Evolutionary conservation across 2,113 vertebrate genomes (phyloP), one percentile per base, ranked within the genome.

Genomic region (Arenaria interpres): DNA sequence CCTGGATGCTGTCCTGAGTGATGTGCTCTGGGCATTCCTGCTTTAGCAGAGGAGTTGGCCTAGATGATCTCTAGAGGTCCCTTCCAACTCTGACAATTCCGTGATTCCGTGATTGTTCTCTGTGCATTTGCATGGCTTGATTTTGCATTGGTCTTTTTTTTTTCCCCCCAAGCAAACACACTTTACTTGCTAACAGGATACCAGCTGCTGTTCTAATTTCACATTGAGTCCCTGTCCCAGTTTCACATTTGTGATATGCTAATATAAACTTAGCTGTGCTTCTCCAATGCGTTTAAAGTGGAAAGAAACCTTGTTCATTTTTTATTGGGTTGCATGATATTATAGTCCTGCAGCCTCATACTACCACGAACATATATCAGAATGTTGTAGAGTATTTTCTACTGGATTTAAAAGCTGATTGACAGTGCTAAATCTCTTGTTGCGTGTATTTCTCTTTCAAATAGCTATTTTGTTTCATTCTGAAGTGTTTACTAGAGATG

Each of bases 151-250:
- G 90, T 73, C 27, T 88, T 75, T 96, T 86, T 80, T 88, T 89
- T 83, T 16, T 19, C 18, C 41, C 50, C 88, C 19, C 46, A 90
- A 94, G 93, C 92, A 95, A 96, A 56, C 51, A 88, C 63, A 83
- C 95, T 96, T 93, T 93, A 86, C 95, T 96, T 96, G 92, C 83
- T 97, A 94, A 93, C 92, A 90, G 93, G 92, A 96, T 96, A 96
- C 95, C 97, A 97, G 93, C 96, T 97, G 97, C 96, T 78, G 88
- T 84, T 96, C 96, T 93, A 96, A 93, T 97, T 97, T 96, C 89
- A 78, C 64, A 89, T 51, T 53, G 80, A 96, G 90, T n/a, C 64
- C 28, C 59, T 95, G 97, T 97, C 90, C 96, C 95, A 96, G 88
- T 96, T 97, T 97, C 79, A 90, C 92, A 87, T 95, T 96, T 96